Evolutionary conservation across 2,888 invertebrate species (phyloP).

Genomic region (Nomada ferruginata): DNA sequence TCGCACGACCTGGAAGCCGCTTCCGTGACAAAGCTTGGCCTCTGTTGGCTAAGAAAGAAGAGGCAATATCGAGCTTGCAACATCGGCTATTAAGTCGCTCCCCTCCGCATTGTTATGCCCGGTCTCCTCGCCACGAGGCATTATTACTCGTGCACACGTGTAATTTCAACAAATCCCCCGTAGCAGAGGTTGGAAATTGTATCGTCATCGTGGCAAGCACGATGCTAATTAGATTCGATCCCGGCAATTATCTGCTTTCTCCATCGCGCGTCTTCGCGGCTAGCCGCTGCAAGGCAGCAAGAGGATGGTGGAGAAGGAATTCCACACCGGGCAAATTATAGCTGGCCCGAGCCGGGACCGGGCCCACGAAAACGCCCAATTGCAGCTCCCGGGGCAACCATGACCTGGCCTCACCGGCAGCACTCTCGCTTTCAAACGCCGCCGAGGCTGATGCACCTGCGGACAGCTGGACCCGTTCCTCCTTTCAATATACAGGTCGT

Average conservation of each 20-base stretch:
- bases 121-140: slow-evolving; percentile 14
- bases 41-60: neutral
- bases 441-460: slow-evolving; percentile 52
- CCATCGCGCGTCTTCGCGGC: slow-evolving; percentile 70
- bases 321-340: slow-evolving; percentile 51
- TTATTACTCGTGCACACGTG: slow-evolving; percentile 24
- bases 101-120: slow-evolving; percentile 31
- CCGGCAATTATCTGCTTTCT: slow-evolving; percentile 76
- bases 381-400: slow-evolving; percentile 67
- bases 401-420: slow-evolving; percentile 76
- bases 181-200: slow-evolving; percentile 25
- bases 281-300: slow-evolving; percentile 20
- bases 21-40: slow-evolving; percentile 5
- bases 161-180: slow-evolving; percentile 35
- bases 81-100: slow-evolving; percentile 27
- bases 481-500: neutral
- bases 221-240: slow-evolving; percentile 76
- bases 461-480: slow-evolving; percentile 9
- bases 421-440: slow-evolving; percentile 46
- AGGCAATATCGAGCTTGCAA: slow-evolving; percentile 15
- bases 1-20: neutral
- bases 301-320: slow-evolving; percentile 33
- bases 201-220: slow-evolving; percentile 45
- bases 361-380: slow-evolving; percentile 67
- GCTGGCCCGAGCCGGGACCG: slow-evolving; percentile 38